Evolutionary conservation across 1,140 invertebrate species (phyloP), one percentile per base, ranked within the genome.

Genomic region (Manduca sexta): DNA sequence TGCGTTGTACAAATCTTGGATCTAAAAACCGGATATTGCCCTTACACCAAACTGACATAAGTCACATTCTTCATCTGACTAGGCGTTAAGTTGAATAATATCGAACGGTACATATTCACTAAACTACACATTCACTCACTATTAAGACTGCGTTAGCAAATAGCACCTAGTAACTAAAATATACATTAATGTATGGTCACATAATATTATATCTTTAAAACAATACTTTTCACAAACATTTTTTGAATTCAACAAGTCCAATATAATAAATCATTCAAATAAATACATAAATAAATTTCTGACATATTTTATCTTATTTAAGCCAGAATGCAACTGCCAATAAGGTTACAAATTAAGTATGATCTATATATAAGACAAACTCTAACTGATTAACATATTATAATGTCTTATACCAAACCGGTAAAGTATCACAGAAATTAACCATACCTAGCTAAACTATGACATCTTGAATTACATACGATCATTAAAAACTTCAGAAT

Each of bases 361-460:
- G n/a, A n/a, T n/a, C 12, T 18, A 18, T 21, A n/a, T 1, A 45
- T 35, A 35, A 35, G 16, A 2, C 14, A 18, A 48, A 60, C 56
- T 43, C 51, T 49, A 57, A 62, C 43, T 59, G 56, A 65, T 68
- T 74, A 59, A 64, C 64, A 71, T 62, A 71, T n/a, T n/a, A n/a
- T 63, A 76, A 75, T 74, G 63, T 62, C 72, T 80, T 80, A 80
- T 84, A 80, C 72, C 74, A 64, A 72, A 78, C 55, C 69, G 81
- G 77, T 77, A 83, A 83, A 83, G 77, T 84, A 84, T 84, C 81
- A 84, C 81, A 84, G 81, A 84, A 84, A 81, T 79, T 78, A 84
- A 84, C 70, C 66, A 66, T 71, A 74, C 70, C 77, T 81, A 84
- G 72, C 77, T 82, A 82, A 76, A 72, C 74, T 81, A 81, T 75